phyloP scores from a whole-genome alignment of 2,888 invertebrate genomes.

The Drosophila barbarae region DNA sequence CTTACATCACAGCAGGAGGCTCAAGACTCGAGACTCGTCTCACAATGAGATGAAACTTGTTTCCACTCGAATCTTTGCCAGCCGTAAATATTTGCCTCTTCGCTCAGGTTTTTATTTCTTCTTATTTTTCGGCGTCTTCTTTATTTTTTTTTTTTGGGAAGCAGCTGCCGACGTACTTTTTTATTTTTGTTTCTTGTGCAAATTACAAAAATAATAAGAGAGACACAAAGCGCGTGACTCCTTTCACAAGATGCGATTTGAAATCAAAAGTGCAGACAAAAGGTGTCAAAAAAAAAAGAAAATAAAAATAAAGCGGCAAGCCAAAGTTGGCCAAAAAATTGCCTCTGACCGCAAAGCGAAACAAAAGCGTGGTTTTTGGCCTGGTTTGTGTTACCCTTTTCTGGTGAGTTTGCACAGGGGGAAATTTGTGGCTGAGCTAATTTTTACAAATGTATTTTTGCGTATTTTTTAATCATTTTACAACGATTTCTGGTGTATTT shows the following conservation, averaged over 20 bases:
- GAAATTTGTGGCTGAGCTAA: not conserved
- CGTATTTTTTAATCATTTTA: no score
- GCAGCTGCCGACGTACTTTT: conserved; percentile 9
- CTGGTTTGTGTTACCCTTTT: conserved; percentile 66
- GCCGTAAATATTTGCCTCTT: conserved; percentile 69
- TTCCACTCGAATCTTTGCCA: conserved; percentile 59
- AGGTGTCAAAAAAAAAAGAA: conserved; percentile 61
- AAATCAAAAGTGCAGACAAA: conserved; percentile 66
- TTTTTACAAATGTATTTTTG: not conserved
- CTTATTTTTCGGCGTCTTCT: conserved; percentile 13
- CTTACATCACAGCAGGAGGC: conserved; percentile 70
- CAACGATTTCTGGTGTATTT: no score
- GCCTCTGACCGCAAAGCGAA: conserved; percentile 56
- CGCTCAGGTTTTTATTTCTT: conserved; percentile 46
- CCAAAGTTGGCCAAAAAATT: conserved; percentile 54
- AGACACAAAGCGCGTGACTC: conserved; percentile 74
- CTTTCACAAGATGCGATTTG: conserved; percentile 71
- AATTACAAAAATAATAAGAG: conserved; percentile 62
- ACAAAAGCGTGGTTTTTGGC: conserved; percentile 57
- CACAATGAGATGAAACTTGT: conserved; percentile 55
- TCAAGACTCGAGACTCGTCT: conserved; percentile 39
- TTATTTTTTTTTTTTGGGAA: conserved; percentile 11
- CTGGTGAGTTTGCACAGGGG: not conserved
- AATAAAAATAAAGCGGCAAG: conserved; percentile 35
- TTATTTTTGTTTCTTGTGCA: conserved; percentile 48